Evolutionary conservation across 2,888 invertebrate genomes (phyloP).

Genomic region (Lycophotia porphyrea): DNA sequence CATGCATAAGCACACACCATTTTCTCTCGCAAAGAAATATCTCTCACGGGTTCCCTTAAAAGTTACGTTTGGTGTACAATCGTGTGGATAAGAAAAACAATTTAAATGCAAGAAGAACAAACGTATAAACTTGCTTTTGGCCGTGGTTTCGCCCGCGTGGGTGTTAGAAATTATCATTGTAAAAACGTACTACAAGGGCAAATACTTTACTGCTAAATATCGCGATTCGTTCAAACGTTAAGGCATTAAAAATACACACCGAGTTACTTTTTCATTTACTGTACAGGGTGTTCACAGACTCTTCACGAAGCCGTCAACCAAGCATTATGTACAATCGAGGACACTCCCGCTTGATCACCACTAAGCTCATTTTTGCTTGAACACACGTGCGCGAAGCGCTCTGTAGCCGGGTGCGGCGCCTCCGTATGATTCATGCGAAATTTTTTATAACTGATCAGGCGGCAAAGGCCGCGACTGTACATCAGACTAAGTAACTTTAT

Average conservation of each 20-base stretch:
- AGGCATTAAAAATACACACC: not conserved
- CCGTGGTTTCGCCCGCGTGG: not conserved
- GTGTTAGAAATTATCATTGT: not conserved
- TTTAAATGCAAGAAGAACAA: constrained; percentile 63
- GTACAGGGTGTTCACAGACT: no score
- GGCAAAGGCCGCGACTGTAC: no score
- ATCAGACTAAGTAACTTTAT: no score
- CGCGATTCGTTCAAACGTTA: not conserved
- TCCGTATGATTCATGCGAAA: no score
- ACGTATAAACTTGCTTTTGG: not conserved
- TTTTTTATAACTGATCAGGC: no score
- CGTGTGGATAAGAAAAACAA: constrained; percentile 55
- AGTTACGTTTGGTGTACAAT: constrained; percentile 35
- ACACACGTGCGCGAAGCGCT: no score
- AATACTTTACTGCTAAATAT: not conserved
- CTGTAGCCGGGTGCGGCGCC: no score
- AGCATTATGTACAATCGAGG: no score
- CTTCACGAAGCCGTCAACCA: no score
- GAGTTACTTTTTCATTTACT: not conserved
- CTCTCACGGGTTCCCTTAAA: constrained; percentile 9
- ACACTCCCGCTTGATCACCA: no score
- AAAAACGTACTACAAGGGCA: not conserved
- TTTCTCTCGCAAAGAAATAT: constrained; percentile 37
- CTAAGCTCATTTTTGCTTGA: no score
- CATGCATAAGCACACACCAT: constrained; percentile 25